phyloP scores from a whole-genome alignment of 1,140 invertebrate species.

The Drosophila punjabiensis region DNA sequence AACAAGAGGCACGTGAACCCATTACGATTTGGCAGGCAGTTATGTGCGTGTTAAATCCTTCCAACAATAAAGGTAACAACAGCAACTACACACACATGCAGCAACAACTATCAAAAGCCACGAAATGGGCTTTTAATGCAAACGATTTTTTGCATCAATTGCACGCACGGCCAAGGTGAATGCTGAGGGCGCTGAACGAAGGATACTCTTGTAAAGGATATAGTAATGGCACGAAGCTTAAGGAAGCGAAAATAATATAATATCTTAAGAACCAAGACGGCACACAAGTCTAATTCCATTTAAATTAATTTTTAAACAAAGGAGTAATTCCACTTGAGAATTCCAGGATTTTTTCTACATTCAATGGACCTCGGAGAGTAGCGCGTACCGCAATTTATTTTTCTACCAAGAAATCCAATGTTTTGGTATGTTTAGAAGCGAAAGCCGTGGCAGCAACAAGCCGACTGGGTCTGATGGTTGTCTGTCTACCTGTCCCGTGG shows the following conservation, averaged over 20 bases:
- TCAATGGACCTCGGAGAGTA: constrained; percentile 11
- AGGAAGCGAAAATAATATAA: background rate
- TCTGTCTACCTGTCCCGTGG: constrained; percentile 34
- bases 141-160: constrained; percentile 65
- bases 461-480: constrained; percentile 31
- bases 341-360: background rate
- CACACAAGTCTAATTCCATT: background rate
- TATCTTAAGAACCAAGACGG: background rate
- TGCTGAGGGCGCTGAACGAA: constrained; percentile 41
- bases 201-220: constrained; percentile 5
- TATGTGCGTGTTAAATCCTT: constrained; percentile 27
- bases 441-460: constrained; percentile 48
- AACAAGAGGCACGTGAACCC: constrained; percentile 7
- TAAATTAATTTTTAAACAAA: background rate
- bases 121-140: constrained; percentile 79
- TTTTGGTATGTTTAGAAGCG: constrained; percentile 78
- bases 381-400: constrained; percentile 43
- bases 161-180: constrained; percentile 77
- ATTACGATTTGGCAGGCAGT: constrained; percentile 14
- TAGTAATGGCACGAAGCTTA: background rate
- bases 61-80: constrained; percentile 30
- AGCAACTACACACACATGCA: constrained; percentile 26
- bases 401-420: constrained; percentile 47
- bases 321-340: background rate
- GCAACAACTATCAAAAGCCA: constrained; percentile 56